Base-by-base conservation (phyloP, 2,113 vertebrate species). In the Orthochromis malagaraziensis region DNA sequence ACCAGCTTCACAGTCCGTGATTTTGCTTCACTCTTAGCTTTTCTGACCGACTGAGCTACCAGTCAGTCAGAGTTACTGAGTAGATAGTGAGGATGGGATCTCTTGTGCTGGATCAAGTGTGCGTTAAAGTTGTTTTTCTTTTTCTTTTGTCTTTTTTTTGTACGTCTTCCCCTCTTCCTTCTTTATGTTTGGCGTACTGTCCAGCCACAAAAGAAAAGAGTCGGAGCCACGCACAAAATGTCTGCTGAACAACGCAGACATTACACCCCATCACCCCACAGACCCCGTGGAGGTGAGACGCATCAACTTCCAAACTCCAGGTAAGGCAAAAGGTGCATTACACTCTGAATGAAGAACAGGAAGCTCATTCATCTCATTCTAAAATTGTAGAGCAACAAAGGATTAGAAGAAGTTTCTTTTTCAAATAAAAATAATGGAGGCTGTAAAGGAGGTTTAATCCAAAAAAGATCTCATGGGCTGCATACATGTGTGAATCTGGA, bases 241-340 rank as follows among this genome's bases (percentile, higher is more conserved):
- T 88, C 95, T 99, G 6, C 96, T 99, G 70, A 99, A 99, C 96
- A 99, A 99, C 0, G 97, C 98, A 0, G 98, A 99, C 73, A 98
- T 99, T 12, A 92, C 97, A 2, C 97, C 98, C 1, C 98, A 99
- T 93, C 98, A 99, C 94, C 98, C 98, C 1, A 99, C 98, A 83
- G 99, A 99, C 94, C 99, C 99, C 0, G 99, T 99, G 93, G 98
- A 99, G 91, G 98, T 99, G 98, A 97, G 99, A 5, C 96, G 98
- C 86, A 98, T 99, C 92, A 99, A 99, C 95, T 99, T 99, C 97
- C 98, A 99, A 96, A 99, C 99, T 0, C 97, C 97, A 97, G 99
- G 99, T 99, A 97, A 35, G 80, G 79, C 47, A 40, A 70, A 33
- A 8, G 17, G 81, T 4, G 1, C 91, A 80, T 29, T 7, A 21